Percentiles rank a stretch among this genome's conserved stretches.
Conservation (phyloP, 2,797 vertebrate species). For the Premnoplex brunnescens region DNA sequence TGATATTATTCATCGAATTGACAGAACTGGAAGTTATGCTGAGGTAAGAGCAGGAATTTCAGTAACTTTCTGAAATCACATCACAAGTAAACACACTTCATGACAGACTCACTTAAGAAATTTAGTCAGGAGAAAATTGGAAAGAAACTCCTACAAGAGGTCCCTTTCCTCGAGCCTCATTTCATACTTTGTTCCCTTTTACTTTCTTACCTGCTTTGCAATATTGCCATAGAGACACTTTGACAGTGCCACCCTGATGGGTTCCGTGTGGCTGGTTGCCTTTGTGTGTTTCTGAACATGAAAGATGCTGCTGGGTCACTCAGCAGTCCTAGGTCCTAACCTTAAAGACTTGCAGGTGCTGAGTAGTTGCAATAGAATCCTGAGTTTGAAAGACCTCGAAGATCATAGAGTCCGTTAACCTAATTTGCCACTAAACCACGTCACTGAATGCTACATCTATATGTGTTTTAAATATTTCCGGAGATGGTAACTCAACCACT, state of each 20-base stretch:
- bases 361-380: not conserved
- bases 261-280: not conserved
- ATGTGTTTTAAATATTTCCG: not conserved
- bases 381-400: not conserved
- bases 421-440: not conserved
- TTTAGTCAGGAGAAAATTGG: not conserved
- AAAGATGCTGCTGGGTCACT: not conserved
- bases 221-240: not conserved
- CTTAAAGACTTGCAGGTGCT: not conserved
- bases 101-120: not conserved
- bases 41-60: conserved; percentile 80
- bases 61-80: not conserved
- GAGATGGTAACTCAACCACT: not conserved
- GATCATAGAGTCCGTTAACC: not conserved
- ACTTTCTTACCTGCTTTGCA: not conserved
- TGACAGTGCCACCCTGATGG: not conserved
- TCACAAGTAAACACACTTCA: fast-evolving
- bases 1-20: conserved; percentile 94
- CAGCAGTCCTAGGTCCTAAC: not conserved
- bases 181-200: not conserved
- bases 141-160: not conserved
- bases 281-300: not conserved
- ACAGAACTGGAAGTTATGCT: conserved; percentile 87
- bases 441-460: not conserved
- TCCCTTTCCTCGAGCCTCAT: not conserved